Conservation (phyloP, 2,888 invertebrate species). For the Ormyrus nitidulus region DNA sequence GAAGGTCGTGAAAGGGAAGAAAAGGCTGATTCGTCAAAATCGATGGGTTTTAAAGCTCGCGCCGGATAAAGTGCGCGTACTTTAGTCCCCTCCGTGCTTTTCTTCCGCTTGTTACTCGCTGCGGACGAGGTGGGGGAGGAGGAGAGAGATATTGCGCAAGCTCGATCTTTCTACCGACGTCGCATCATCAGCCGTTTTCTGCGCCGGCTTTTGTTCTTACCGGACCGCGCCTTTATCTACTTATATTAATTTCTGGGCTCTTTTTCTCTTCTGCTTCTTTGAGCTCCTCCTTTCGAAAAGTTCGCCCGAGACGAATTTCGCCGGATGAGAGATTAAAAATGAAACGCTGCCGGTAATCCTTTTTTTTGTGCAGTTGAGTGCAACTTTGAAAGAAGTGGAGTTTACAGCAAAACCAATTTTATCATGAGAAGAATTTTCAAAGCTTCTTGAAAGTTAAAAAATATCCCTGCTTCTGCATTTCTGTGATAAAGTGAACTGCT, state of each 20-base stretch:
- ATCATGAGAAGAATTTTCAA: background rate
- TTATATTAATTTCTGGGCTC: slow-evolving; percentile 1
- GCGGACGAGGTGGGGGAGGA: too few relatives aligned
- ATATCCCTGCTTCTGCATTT: too few relatives aligned
- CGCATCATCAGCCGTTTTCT: background rate
- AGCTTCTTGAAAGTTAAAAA: background rate
- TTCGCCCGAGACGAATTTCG: background rate
- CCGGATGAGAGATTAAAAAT: background rate
- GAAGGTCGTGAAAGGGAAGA: slow-evolving; percentile 34
- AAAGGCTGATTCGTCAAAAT: slow-evolving; percentile 39
- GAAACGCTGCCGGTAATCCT: background rate
- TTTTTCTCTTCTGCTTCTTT: background rate
- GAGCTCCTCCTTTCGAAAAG: background rate
- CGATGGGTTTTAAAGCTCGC: background rate
- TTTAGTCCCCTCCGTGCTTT: background rate
- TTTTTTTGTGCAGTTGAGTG: background rate
- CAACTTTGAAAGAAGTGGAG: background rate
- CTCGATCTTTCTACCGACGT: too few relatives aligned
- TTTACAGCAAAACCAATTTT: slow-evolving; percentile 17
- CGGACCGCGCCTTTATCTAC: background rate
- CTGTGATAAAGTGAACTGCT: too few relatives aligned
- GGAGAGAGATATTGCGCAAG: too few relatives aligned
- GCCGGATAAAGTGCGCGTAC: slow-evolving; percentile 6
- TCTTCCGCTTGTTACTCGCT: too few relatives aligned
- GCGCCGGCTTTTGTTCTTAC: too few relatives aligned